Base-by-base conservation (phyloP, 2,888 invertebrate species). In the Parelbella ahira region DNA sequence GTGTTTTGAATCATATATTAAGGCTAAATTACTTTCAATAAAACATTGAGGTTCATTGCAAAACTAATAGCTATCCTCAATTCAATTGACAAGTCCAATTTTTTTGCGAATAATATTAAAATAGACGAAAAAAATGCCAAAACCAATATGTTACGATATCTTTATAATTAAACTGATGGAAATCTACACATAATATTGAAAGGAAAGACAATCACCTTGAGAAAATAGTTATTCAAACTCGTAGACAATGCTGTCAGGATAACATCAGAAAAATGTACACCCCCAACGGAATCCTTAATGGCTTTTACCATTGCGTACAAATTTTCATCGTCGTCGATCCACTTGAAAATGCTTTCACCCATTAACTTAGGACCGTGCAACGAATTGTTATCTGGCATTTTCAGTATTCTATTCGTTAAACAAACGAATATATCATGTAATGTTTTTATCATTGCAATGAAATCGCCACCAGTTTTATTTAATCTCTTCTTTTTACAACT, bases 171-270 rank as follows among this genome's bases (percentile, higher is more conserved):
- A n/a, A n/a, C n/a, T n/a, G n/a, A n/a, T n/a, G n/a, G n/a, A n/a
- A n/a, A 15, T 15, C 4, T 15, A 15, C 4, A 3, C 4, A 15
- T 15, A 38, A 34, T 47, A 44, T 43, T 36, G 44, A 44, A 32
- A 38, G 12, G 23, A 29, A 15, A 15, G 2, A 3, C 4, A 15
- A 18, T 42, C 57, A 83, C 83, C 71, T 77, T 60, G 23, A 51
- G 29, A 51, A 81, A 86, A 60, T 73, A 84, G 36, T 73, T 74
- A 47, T 78, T 68, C 39, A 89, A 60, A 42, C 86, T 84, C 18
- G 68, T 68, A 1, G 89, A 87, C n/a, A 90, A 51, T 9, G 88
- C 83, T 10, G 84, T 70, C 1, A 83, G 61, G 29, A 89, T 49
- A 30, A 89, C 64, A 48, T 89, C 89, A 0, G 79, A 73, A 51